A percentile compares a stretch with the other conserved stretches of the same genome.
Conservation (phyloP, 2,888 invertebrate species). For the Flexamia atlantica region DNA sequence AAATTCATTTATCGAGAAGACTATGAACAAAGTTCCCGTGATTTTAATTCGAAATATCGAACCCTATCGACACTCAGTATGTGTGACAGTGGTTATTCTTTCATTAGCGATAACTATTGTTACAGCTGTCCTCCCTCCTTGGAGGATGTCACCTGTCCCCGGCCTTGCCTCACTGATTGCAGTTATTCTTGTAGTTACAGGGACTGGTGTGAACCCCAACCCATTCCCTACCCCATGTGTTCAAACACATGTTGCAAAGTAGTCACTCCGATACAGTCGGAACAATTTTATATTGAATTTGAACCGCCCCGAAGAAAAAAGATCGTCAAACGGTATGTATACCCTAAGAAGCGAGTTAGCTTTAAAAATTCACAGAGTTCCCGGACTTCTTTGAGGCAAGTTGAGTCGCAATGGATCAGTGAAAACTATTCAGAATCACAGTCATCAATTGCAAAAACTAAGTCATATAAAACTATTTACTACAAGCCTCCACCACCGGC, state of each 20-base stretch:
- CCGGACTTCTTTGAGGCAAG: not conserved
- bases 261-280: not conserved
- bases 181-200: not conserved
- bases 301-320: conserved; percentile 14
- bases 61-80: not conserved
- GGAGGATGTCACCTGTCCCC: no score
- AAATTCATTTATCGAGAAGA: not conserved
- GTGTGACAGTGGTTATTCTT: not conserved
- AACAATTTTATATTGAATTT: not conserved
- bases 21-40: not conserved
- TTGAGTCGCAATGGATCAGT: not conserved
- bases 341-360: not conserved
- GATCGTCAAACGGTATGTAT: not conserved
- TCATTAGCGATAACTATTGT: not conserved
- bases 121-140: not conserved
- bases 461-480: not conserved
- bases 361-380: not conserved
- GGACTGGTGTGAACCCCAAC: not conserved
- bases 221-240: not conserved
- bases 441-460: not conserved
- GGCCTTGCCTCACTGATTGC: not conserved
- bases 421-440: not conserved
- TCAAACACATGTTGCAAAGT: not conserved
- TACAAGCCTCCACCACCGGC: not conserved
- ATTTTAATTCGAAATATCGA: not conserved